phyloP scores from a whole-genome alignment of 2,797 vertebrate species.

The Sciurus carolinensis region DNA sequence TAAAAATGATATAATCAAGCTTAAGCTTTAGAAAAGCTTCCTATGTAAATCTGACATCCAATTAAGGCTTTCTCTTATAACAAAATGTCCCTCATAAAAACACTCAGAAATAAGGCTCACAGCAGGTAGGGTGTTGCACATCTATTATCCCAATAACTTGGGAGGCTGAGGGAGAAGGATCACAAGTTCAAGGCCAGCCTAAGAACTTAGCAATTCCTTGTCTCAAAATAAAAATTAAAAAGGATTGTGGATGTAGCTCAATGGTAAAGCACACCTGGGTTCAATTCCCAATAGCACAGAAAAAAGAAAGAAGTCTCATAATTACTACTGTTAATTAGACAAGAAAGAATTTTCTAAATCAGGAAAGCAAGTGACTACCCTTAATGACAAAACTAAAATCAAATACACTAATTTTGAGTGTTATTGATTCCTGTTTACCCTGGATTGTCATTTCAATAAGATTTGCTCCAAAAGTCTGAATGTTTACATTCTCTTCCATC shows the following conservation, averaged over 20 bases:
- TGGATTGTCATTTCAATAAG: neutral
- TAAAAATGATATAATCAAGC: neutral
- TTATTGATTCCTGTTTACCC: neutral
- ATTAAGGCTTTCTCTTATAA: neutral
- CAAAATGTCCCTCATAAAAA: neutral
- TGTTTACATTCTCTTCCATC: neutral
- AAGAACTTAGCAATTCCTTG: neutral
- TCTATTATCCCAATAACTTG: too few relatives aligned
- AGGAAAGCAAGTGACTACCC: slow-evolving; percentile 36
- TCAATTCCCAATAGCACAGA: too few relatives aligned
- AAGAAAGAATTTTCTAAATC: neutral
- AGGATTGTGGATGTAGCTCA: too few relatives aligned
- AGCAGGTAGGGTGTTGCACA: too few relatives aligned
- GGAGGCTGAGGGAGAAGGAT: too few relatives aligned
- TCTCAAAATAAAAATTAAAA: too few relatives aligned
- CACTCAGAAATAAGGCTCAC: slow-evolving; percentile 7
- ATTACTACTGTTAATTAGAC: neutral
- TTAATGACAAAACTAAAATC: neutral
- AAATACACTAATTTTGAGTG: neutral
- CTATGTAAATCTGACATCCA: slow-evolving; percentile 2
- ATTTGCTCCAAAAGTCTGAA: neutral
- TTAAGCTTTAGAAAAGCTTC: slow-evolving; percentile 23
- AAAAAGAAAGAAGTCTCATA: too few relatives aligned
- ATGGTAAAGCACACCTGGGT: too few relatives aligned
- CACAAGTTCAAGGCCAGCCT: neutral